phyloP scores from a whole-genome alignment of 2,797 vertebrate genomes.

The Peromyscus eremicus region DNA sequence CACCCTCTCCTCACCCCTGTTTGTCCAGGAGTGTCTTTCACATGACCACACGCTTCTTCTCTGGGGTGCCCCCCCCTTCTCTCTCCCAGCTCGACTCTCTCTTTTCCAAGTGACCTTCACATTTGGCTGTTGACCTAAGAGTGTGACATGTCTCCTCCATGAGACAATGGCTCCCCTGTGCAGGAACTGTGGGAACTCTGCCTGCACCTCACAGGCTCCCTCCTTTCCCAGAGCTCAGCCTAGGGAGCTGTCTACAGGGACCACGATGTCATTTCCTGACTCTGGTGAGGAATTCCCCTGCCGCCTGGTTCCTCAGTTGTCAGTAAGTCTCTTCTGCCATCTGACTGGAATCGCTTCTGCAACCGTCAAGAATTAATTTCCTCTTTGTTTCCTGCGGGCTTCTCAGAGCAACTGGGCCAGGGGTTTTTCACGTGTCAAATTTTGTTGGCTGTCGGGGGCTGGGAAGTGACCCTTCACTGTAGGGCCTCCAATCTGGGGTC shows the following conservation, averaged over 20 bases:
- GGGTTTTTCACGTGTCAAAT: background rate
- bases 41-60: background rate
- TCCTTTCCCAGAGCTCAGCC: slow-evolving; percentile 33
- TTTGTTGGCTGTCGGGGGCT: background rate
- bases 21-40: background rate
- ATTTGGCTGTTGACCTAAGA: slow-evolving; percentile 27
- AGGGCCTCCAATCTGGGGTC: slow-evolving; percentile 91
- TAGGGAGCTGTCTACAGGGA: background rate
- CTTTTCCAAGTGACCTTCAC: slow-evolving; percentile 45
- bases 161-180: slow-evolving; percentile 47
- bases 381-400: background rate
- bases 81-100: background rate
- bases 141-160: background rate
- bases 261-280: slow-evolving; percentile 48
- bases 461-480: slow-evolving; percentile 81
- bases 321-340: slow-evolving; percentile 53
- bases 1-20: background rate
- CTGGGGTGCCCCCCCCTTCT: background rate
- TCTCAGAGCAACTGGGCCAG: background rate
- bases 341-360: slow-evolving; percentile 40
- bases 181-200: background rate
- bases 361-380: slow-evolving; percentile 13
- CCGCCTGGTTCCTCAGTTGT: slow-evolving; percentile 18
- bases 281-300: background rate
- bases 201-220: background rate